phyloP scores from a whole-genome alignment of 2,113 vertebrate genomes.

The Oenanthe oenanthe region DNA sequence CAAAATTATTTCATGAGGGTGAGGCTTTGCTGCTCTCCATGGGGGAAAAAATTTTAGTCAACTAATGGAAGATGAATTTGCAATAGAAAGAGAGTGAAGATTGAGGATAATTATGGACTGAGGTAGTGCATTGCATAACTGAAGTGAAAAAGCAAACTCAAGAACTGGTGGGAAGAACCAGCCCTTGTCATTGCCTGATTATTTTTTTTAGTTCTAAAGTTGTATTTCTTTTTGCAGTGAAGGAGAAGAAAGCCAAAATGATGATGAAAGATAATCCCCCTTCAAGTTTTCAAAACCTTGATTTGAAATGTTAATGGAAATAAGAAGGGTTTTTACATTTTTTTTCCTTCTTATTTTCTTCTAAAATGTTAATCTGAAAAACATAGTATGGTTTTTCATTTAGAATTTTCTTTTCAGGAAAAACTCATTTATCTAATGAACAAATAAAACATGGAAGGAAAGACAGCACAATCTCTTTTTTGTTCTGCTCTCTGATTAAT shows the following conservation, averaged over 20 bases:
- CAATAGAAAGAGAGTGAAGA: background rate
- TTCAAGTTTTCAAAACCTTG: background rate
- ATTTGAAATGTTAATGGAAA: background rate
- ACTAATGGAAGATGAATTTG: rapidly evolving
- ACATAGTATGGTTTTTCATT: background rate
- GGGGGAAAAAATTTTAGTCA: background rate
- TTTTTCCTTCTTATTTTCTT: rapidly evolving
- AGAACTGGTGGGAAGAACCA: background rate
- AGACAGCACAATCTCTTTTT: background rate
- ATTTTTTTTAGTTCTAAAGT: background rate
- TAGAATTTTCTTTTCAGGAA: background rate
- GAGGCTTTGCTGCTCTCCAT: background rate
- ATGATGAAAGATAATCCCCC: background rate
- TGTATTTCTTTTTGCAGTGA: background rate
- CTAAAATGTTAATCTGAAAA: background rate
- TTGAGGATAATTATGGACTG: background rate
- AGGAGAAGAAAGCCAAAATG: background rate
- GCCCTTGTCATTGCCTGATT: background rate
- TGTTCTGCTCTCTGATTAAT: background rate
- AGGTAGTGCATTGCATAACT: background rate
- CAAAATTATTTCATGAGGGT: background rate
- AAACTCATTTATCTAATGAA: background rate
- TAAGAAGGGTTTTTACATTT: rapidly evolving
- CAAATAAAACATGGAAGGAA: background rate
- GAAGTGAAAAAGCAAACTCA: background rate